Evolutionary conservation across 1,140 invertebrate species (phyloP), one percentile per base, ranked within the genome.

Genomic region (Euborellia annulipes): DNA sequence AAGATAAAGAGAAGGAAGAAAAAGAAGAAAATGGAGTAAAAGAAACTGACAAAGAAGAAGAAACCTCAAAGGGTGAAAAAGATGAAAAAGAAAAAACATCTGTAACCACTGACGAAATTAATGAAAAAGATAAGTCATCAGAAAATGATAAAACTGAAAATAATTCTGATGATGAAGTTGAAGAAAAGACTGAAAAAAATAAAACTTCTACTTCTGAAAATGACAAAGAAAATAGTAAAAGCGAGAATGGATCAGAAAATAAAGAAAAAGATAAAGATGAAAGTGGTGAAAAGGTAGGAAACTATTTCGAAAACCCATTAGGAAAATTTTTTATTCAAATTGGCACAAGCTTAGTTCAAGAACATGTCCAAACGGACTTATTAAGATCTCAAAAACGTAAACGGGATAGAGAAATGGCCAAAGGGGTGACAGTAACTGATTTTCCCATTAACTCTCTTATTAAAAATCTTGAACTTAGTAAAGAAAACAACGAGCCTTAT

Each of bases 241-340:
- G 47, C 37, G 46, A 47, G 6, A 45, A 40, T 23, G 46, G 42
- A 2, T 36, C 43, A 41, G 42, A 17, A 23, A 22, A n/a, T 20
- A 18, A 37, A 16, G 17, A 41, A 16, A 36, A 43, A 17, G n/a
- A 45, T 32, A 43, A 43, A 46, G 46, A 23, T 16, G 41, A 45
- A 49, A 22, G 9, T 21, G 16, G 19, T 38, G 27, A 40, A 23
- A 50, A 41, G 37, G 17, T 37, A 3, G 20, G 34, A 11, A 36
- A 71, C 36, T 88, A 88, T 59, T 90, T 91, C 62, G 79, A 89
- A 50, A 77, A 82, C 60, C 78, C 88, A 2, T 62, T 91, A 36
- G 89, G 90, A 2, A 88, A 89, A 60, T 90, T 95, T 59, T 87
- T 95, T 52, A 85, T 85, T 62, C 85, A 90, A 55, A 85, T 95